Base-by-base conservation (phyloP, 2,113 vertebrate species). In the Pelvicachromis taeniatus region DNA sequence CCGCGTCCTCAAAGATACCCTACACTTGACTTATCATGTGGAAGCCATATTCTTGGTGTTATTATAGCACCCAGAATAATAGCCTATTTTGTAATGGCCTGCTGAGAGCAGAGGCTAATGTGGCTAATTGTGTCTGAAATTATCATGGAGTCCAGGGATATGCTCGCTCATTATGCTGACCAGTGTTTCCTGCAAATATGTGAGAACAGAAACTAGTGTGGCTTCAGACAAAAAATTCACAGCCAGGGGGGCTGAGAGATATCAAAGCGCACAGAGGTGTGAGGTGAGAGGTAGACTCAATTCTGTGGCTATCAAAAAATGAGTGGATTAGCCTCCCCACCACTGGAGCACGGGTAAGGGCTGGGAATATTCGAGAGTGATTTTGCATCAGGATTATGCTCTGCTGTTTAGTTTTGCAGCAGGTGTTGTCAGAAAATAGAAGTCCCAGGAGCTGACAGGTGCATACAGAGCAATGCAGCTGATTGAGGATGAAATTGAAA, bases 121-220 rank as follows among this genome's bases (percentile, higher is more conserved):
- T 91, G 91, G 82, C 91, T 95, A 94, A 96, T 94, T 90, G 82
- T 89, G 88, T 94, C 88, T 87, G 88, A 93, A 94, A 91, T 92
- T 84, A 90, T 89, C 35, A 31, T 80, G 54, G 78, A 40, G 70
- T 42, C 40, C 35, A 13, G 91, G 91, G 87, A 91, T 70, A 50
- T 50, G 58, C 79, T n/a, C 3, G 3, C 54, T 94, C 81, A 92
- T 94, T 94, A 91, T 88, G 52, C 86, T 29, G 70, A 88, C 53
- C 88, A 55, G 56, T 77, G 87, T 93, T 86, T 61, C 82, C 26
- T 50, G 12, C 50, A 81, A 65, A 77, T 68, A 53, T 78, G 83
- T 87, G 40, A 14, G 82, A 88, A 81, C 19, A 70, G 83, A 75
- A 48, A 68, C 68, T 17, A 33, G 80, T 19, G 59, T 80, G 77